Percentiles rank a stretch among this genome's conserved stretches.
phyloP scores from a whole-genome alignment of 2,797 vertebrate species.

The Vultur gryphus region DNA sequence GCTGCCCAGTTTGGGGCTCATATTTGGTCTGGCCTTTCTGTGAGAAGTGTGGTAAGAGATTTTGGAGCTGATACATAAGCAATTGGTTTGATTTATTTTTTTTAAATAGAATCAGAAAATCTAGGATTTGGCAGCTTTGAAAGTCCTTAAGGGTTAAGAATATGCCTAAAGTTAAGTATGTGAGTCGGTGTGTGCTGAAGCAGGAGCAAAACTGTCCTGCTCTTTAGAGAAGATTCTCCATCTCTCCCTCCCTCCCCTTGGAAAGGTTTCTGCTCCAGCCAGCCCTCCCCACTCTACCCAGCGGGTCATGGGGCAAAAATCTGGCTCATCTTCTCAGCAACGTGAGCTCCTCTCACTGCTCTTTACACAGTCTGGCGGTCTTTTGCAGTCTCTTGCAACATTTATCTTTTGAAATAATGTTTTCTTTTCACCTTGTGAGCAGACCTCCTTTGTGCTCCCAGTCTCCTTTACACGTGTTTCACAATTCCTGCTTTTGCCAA shows the following conservation, averaged over 20 bases:
- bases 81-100: not conserved
- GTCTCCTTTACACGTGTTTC: not conserved
- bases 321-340: not conserved
- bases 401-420: not conserved
- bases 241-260: not conserved
- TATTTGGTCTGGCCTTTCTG: not conserved
- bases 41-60: not conserved
- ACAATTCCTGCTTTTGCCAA: not conserved
- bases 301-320: not conserved
- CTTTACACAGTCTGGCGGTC: rapidly evolving
- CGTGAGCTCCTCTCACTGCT: not conserved
- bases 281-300: not conserved
- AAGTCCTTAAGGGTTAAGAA: not conserved
- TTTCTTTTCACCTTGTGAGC: not conserved
- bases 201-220: not conserved
- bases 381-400: not conserved
- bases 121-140: not conserved
- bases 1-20: not conserved
- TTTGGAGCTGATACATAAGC: not conserved
- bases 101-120: not conserved
- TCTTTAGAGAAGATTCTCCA: not conserved
- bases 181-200: not conserved
- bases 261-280: not conserved
- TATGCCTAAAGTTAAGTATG: not conserved
- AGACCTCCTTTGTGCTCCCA: not conserved